These are phyloP conservation scores for Lasioglossum morio DNA, from an alignment of 2,888 invertebrate genomes.

Conservation along the genomic window DNA sequence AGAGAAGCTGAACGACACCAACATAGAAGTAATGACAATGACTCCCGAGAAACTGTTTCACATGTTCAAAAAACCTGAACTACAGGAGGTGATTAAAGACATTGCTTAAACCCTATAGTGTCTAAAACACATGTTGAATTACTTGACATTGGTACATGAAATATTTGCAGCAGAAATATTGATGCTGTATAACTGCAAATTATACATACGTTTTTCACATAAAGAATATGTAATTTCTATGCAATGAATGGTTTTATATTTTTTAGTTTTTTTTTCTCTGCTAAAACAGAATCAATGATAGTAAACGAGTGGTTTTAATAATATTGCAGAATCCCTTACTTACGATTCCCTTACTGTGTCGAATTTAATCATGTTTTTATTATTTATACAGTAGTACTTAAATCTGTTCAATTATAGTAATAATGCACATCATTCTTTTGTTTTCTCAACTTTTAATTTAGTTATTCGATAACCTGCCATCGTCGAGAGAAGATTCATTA, in stretches of 20 bases:
- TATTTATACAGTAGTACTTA: not conserved
- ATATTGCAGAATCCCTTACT: constrained; percentile 31
- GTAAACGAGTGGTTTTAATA: constrained; percentile 25
- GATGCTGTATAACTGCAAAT: constrained; percentile 54
- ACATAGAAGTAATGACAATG: constrained; percentile 98
- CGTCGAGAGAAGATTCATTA: constrained; percentile 73
- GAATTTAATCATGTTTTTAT: constrained; percentile 5
- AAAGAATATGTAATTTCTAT: constrained; percentile 45
- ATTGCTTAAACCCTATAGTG: constrained; percentile 86
- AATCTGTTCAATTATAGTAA: not conserved
- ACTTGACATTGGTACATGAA: constrained; percentile 28
- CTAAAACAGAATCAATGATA: constrained; percentile 15
- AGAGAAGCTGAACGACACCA: constrained; percentile 97
- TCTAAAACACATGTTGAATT: constrained; percentile 35
- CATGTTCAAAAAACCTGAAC: constrained; percentile 95
- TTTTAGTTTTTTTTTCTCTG: constrained; percentile 47
- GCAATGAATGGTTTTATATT: constrained; percentile 50
- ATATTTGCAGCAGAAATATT: constrained; percentile 33
- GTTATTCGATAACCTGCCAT: constrained; percentile 74
- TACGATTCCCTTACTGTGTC: constrained; percentile 10
- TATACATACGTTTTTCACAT: constrained; percentile 53
- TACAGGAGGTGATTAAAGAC: constrained; percentile 94
- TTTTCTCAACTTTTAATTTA: constrained; percentile 64
- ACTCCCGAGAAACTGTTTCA: constrained; percentile 93
- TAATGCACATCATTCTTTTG: constrained; percentile 7